A percentile compares a stretch with the other conserved stretches of the same genome.
These are phyloP conservation scores for Serripes groenlandicus DNA, from an alignment of 2,888 invertebrate species.

Conservation along the genomic window DNA sequence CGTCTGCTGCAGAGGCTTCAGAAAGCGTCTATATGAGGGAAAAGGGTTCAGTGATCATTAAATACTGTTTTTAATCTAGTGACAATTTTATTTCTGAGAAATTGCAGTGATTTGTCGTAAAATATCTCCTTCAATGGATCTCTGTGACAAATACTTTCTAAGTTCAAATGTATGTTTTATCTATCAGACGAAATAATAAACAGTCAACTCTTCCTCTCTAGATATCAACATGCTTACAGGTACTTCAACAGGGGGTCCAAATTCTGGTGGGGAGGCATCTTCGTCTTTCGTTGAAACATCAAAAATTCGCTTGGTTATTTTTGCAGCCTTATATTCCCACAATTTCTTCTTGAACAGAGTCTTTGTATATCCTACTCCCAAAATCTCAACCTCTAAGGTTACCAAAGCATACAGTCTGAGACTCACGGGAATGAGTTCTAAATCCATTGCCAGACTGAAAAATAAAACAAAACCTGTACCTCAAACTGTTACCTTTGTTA, in stretches of 20 bases:
- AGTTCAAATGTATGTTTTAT: too few species aligned
- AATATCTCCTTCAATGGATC: too few species aligned
- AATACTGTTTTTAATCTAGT: too few species aligned
- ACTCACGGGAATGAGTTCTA: conserved; percentile 63
- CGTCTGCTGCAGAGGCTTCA: too few species aligned
- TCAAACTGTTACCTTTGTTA: too few species aligned
- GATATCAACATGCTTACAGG: conserved; percentile 17
- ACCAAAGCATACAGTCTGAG: conserved; percentile 58
- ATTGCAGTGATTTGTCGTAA: too few species aligned
- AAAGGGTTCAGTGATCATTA: too few species aligned
- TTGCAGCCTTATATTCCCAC: conserved; percentile 52
- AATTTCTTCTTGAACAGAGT: conserved; percentile 55
- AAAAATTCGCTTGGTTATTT: conserved; percentile 60
- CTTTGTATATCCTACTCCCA: conserved; percentile 37
- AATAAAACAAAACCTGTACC: conserved; percentile 7
- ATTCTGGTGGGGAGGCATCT: conserved; percentile 65
- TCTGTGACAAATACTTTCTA: too few species aligned
- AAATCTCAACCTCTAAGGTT: conserved; percentile 53
- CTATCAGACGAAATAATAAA: too few species aligned
- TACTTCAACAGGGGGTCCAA: conserved; percentile 33
- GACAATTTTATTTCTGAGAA: too few species aligned
- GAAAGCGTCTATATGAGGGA: too few species aligned
- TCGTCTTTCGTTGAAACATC: conserved; percentile 65
- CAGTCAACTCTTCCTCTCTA: too few species aligned
- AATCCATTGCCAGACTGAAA: conserved; percentile 61